These are phyloP conservation scores for Coleophora deauratella DNA, from an alignment of 2,888 invertebrate genomes.

Conservation along the genomic window DNA sequence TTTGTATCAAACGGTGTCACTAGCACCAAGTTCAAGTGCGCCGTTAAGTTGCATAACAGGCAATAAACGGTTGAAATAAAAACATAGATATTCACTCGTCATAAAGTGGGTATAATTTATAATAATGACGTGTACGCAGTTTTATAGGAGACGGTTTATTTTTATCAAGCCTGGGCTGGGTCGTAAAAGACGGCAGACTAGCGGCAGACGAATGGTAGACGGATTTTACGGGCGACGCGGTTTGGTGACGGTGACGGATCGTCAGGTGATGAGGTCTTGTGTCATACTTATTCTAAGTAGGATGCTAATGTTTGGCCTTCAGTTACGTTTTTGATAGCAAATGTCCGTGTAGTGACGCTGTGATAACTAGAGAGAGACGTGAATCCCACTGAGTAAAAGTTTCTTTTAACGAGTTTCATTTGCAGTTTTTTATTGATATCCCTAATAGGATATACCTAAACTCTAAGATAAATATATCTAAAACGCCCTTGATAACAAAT, in stretches of 20 bases:
- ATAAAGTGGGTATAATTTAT: constrained; percentile 41
- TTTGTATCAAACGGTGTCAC: constrained; percentile 70
- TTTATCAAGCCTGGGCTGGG: constrained; percentile 57
- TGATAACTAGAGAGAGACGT: no score
- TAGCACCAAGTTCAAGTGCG: constrained; percentile 69
- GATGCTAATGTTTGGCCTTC: neutral
- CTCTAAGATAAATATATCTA: no score
- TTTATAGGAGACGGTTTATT: constrained; percentile 55
- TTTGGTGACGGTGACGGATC: constrained; percentile 31
- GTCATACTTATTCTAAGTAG: neutral
- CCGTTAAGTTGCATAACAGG: constrained; percentile 67
- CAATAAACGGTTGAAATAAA: constrained; percentile 65
- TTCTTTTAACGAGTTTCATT: no score
- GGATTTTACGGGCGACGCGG: constrained; percentile 47
- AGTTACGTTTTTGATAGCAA: neutral
- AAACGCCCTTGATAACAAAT: no score
- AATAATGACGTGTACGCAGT: constrained; percentile 38
- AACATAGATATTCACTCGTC: constrained; percentile 48
- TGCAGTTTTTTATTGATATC: no score
- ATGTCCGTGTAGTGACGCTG: neutral
- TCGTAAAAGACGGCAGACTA: no score
- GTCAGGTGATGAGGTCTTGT: constrained; percentile 45
- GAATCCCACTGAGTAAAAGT: no score
- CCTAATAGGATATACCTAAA: no score
- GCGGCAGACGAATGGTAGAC: constrained; percentile 66